Percentiles rank a stretch among this genome's conserved stretches.
Conservation (phyloP, 1,140 invertebrate genomes). For the Papilio xuthus region DNA sequence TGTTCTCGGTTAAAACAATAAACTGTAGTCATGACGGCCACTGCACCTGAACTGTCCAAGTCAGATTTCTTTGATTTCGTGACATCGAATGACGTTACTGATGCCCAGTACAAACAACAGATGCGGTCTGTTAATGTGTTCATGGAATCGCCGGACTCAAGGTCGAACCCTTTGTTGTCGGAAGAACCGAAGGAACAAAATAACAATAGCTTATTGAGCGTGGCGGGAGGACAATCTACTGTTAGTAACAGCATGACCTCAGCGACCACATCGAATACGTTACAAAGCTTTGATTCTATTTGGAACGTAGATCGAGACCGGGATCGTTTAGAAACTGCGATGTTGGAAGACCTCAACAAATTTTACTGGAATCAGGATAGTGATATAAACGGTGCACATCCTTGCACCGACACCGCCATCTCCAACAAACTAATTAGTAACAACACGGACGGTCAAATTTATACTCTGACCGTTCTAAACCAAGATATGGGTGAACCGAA, state of each 20-base stretch:
- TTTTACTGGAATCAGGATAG: slow-evolving; percentile 88
- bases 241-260: slow-evolving; percentile 69
- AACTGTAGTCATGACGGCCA: slow-evolving; percentile 90
- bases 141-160: slow-evolving; percentile 80
- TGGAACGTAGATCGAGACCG: slow-evolving; percentile 88
- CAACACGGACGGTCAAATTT: slow-evolving; percentile 84
- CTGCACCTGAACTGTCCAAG: slow-evolving; percentile 88
- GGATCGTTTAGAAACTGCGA: slow-evolving; percentile 85
- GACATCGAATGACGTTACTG: slow-evolving; percentile 87
- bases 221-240: slow-evolving; percentile 66
- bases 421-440: slow-evolving; percentile 79
- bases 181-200: slow-evolving; percentile 85
- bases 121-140: slow-evolving; percentile 84
- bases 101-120: slow-evolving; percentile 84
- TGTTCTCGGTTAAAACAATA: slow-evolving; percentile 63
- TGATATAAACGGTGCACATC: slow-evolving; percentile 80
- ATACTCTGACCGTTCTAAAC: slow-evolving; percentile 86
- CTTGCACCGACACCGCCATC: slow-evolving; percentile 75
- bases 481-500: slow-evolving; percentile 83
- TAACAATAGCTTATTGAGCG: slow-evolving; percentile 85
- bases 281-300: slow-evolving; percentile 84
- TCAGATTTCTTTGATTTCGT: slow-evolving; percentile 94
- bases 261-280: slow-evolving; percentile 72
- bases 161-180: slow-evolving; percentile 78
- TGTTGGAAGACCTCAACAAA: slow-evolving; percentile 90